These are phyloP conservation scores for Epinotia ramella DNA, from an alignment of 2,888 invertebrate genomes.

Conservation along the genomic window DNA sequence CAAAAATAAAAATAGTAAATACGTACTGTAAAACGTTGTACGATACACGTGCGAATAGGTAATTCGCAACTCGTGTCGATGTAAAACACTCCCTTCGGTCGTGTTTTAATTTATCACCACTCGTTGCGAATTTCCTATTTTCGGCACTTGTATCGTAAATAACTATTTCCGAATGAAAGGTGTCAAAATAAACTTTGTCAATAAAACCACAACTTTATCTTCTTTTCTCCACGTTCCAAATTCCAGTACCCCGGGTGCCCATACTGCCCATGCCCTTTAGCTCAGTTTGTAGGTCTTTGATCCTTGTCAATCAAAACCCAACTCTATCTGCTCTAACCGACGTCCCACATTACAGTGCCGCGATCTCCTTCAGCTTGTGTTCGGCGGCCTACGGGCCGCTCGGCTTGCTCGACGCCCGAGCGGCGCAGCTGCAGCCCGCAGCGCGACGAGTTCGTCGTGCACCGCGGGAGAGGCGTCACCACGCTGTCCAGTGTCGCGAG, in stretches of 20 bases:
- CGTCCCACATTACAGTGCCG: slow-evolving; percentile 68
- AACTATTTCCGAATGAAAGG: no score
- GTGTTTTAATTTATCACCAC: no score
- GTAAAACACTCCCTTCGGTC: no score
- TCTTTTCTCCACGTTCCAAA: neutral
- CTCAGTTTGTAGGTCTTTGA: neutral
- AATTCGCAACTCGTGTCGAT: no score
- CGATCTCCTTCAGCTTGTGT: slow-evolving; percentile 81
- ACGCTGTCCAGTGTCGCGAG: slow-evolving; percentile 87
- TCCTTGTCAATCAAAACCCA: neutral
- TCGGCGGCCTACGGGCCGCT: slow-evolving; percentile 59
- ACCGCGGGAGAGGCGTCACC: slow-evolving; percentile 91
- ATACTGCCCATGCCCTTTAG: neutral
- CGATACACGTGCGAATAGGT: no score
- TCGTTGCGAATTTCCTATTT: no score
- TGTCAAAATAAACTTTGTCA: no score
- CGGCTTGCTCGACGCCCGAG: slow-evolving; percentile 78
- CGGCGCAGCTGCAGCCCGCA: slow-evolving; percentile 74
- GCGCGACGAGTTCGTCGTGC: slow-evolving; percentile 92
- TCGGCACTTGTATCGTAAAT: no score
- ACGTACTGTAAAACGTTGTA: no score
- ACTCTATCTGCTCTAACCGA: neutral
- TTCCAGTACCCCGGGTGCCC: neutral
- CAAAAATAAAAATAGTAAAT: no score
- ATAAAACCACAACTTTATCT: neutral